Evolutionary conservation across 2,797 vertebrate species (phyloP).

Genomic region (Etheostoma perlongum): DNA sequence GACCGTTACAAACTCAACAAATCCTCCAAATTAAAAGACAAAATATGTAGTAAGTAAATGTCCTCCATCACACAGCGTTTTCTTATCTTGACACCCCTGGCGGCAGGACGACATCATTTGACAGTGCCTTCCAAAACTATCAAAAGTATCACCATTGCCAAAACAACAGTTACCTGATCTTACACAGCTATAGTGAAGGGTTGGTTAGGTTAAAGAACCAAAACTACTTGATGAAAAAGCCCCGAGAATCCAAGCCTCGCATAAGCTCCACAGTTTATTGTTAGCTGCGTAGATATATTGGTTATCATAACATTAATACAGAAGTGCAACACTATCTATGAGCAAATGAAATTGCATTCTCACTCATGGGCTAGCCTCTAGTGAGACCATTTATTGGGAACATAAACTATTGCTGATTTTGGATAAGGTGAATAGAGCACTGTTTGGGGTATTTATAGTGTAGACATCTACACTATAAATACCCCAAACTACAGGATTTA

Average conservation of each 20-base stretch:
- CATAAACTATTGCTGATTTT: conserved; percentile 1
- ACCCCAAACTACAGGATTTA: conserved; percentile 19
- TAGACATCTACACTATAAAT: not conserved
- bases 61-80: not conserved
- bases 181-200: not conserved
- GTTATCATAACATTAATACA: not conserved
- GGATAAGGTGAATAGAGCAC: not conserved
- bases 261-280: not conserved
- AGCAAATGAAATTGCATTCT: conserved; percentile 5
- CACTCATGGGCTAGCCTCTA: conserved; percentile 8
- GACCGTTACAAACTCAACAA: not conserved
- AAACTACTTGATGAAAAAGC: not conserved
- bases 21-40: not conserved
- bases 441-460: conserved; percentile 11
- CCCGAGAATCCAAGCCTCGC: not conserved
- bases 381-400: not conserved
- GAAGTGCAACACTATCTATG: not conserved
- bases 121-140: not conserved
- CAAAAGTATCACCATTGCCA: too few relatives aligned
- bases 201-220: not conserved
- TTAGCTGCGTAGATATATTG: not conserved
- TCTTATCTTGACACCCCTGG: too few relatives aligned
- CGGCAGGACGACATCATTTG: not conserved
- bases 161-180: not conserved
- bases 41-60: not conserved